These are phyloP conservation scores for Antechinus stuartii DNA, from an alignment of 2,113 vertebrate genomes.

Conservation along the genomic window DNA sequence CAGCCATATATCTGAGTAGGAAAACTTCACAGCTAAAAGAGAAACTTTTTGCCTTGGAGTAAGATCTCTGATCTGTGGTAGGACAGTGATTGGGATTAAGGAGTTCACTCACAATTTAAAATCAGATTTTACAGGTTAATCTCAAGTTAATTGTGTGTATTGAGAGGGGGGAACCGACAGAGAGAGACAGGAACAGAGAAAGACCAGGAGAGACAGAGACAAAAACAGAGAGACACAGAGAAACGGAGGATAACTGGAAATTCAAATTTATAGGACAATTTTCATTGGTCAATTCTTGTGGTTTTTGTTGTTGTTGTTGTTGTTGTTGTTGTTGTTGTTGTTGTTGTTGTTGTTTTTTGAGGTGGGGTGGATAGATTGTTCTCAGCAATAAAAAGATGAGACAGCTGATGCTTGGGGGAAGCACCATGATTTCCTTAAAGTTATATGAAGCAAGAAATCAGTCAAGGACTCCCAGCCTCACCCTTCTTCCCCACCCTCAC, in stretches of 20 bases:
- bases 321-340: no score
- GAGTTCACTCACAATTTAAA: neutral
- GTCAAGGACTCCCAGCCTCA: neutral
- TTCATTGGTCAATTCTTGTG: constrained; percentile 20
- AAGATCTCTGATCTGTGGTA: neutral
- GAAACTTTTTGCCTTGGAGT: neutral
- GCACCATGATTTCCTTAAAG: neutral
- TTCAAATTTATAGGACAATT: neutral
- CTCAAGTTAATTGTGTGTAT: neutral
- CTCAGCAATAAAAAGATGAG: constrained; percentile 7
- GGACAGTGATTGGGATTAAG: constrained; percentile 5
- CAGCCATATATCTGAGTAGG: neutral
- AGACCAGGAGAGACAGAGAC: neutral
- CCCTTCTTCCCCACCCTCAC: neutral
- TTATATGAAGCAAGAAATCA: neutral
- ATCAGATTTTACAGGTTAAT: neutral
- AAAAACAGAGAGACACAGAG: no score
- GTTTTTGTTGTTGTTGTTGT: no score
- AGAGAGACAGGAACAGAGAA: neutral
- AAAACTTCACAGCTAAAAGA: neutral
- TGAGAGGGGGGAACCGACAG: no score
- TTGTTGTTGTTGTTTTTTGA: neutral
- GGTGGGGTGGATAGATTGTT: neutral
- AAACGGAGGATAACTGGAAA: rapidly evolving
- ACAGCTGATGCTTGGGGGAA: neutral